Conservation (phyloP, 1,140 invertebrate genomes). For the Nasonia longicornis region DNA sequence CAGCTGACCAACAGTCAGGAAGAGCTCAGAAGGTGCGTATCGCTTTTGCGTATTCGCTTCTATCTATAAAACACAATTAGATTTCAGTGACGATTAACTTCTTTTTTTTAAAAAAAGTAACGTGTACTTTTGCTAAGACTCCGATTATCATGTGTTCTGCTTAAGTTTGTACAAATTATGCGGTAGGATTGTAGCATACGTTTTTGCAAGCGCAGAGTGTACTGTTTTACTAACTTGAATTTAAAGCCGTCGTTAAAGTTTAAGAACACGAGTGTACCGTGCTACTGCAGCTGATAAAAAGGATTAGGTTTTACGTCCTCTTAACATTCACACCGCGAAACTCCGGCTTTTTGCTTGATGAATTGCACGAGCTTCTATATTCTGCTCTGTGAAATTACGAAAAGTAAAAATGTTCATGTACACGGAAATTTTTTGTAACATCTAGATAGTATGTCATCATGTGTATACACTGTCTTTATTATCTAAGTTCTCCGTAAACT, state of each 20-base stretch:
- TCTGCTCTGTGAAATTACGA: too few relatives aligned
- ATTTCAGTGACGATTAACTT: neutral
- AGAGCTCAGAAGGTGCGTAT: slow-evolving; percentile 79
- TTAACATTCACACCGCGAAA: neutral
- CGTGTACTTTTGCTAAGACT: too few relatives aligned
- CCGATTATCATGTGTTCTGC: too few relatives aligned
- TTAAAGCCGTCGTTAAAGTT: neutral
- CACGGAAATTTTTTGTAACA: neutral
- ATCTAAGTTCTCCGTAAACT: neutral
- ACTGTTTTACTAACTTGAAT: neutral
- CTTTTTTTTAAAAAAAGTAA: neutral
- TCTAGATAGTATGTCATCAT: neutral
- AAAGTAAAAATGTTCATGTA: too few relatives aligned
- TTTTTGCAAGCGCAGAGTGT: neutral
- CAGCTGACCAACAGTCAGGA: slow-evolving; percentile 90
- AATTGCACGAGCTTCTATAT: neutral
- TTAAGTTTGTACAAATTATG: too few relatives aligned
- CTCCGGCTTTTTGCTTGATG: neutral
- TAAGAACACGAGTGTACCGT: neutral
- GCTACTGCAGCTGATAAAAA: neutral
- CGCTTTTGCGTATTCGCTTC: neutral
- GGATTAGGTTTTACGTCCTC: neutral
- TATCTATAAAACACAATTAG: too few relatives aligned
- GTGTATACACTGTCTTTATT: too few relatives aligned
- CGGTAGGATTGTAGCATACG: neutral